phyloP scores from a whole-genome alignment of 2,113 vertebrate species.

The Ceyx melanurus region DNA sequence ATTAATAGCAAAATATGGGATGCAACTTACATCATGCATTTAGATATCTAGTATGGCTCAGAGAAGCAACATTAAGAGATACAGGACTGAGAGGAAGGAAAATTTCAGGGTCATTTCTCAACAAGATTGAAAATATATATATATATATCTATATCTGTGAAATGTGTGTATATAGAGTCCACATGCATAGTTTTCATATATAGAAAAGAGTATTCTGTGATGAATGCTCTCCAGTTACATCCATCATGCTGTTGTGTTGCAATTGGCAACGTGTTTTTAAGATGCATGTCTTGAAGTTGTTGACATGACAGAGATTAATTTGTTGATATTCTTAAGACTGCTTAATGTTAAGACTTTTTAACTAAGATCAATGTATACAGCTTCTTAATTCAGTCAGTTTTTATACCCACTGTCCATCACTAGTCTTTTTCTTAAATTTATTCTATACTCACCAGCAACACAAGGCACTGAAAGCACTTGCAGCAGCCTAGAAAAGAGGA shows the following conservation, averaged over 20 bases:
- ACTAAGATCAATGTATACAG: neutral
- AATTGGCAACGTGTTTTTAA: neutral
- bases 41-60: neutral
- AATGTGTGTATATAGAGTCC: rapidly evolving
- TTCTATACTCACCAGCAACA: neutral
- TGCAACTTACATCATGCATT: neutral
- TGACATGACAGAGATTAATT: neutral
- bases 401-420: neutral
- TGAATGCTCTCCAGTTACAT: neutral
- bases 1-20: neutral
- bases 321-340: neutral
- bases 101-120: neutral
- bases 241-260: neutral
- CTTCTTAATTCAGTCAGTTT: neutral
- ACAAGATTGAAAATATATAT: neutral
- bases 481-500: neutral
- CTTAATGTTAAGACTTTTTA: neutral
- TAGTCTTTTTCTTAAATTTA: neutral
- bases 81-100: neutral
- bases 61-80: neutral
- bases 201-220: neutral
- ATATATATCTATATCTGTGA: too few relatives aligned
- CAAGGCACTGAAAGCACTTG: neutral
- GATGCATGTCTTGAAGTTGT: neutral
- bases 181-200: neutral